Evolutionary conservation across 2,113 vertebrate species (phyloP).

Genomic region (Pipa parva): DNA sequence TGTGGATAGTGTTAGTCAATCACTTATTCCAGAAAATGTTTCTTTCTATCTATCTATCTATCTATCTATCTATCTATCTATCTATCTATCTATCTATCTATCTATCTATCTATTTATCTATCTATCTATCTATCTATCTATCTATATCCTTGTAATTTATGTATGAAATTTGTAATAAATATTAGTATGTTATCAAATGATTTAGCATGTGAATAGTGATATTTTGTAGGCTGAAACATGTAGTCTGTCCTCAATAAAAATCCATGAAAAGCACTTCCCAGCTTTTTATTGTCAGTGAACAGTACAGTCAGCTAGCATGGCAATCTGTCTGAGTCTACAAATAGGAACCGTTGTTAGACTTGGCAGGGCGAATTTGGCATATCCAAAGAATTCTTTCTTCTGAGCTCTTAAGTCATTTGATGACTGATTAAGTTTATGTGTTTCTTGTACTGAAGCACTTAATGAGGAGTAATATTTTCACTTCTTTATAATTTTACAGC

Average conservation of each 20-base stretch:
- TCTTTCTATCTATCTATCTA: too few relatives aligned
- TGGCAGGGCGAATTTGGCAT: constrained; percentile 30
- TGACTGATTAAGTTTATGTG: constrained; percentile 32
- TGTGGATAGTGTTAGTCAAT: too few relatives aligned
- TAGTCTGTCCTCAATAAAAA: neutral
- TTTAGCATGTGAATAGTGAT: too few relatives aligned
- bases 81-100: too few relatives aligned
- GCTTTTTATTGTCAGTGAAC: constrained; percentile 1
- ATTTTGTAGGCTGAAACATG: neutral
- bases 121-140: too few relatives aligned
- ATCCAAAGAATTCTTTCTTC: constrained; percentile 15
- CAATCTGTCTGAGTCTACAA: constrained; percentile 21
- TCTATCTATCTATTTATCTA: too few relatives aligned
- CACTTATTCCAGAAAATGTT: too few relatives aligned
- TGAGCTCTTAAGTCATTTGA: constrained; percentile 29
- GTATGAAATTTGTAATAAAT: too few relatives aligned
- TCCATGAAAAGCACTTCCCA: neutral
- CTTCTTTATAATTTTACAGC: neutral
- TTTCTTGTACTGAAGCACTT: constrained; percentile 26
- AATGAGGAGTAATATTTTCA: constrained; percentile 7
- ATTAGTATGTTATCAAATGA: too few relatives aligned
- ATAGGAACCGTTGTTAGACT: constrained; percentile 29
- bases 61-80: too few relatives aligned
- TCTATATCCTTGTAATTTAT: too few relatives aligned
- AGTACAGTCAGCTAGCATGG: neutral